Conservation (phyloP, 2,888 invertebrate species). For the Drosophila peninsularis region DNA sequence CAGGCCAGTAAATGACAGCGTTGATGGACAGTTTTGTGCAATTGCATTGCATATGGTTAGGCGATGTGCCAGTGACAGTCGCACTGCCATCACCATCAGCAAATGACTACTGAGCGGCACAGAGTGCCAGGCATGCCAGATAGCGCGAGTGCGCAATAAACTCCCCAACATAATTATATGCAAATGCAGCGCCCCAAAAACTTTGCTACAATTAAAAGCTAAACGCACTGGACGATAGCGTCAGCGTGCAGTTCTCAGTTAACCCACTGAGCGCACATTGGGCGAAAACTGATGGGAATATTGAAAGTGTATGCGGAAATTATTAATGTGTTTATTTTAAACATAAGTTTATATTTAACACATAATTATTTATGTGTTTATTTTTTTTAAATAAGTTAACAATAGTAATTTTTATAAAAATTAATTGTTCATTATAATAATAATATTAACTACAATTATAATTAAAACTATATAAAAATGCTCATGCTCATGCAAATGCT, state of each 20-base stretch:
- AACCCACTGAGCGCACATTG: conserved; percentile 46
- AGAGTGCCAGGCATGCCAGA: conserved; percentile 11
- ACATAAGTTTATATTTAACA: no score
- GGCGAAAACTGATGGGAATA: neutral
- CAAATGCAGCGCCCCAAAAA: conserved; percentile 66
- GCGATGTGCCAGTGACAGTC: conserved; percentile 67
- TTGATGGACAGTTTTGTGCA: conserved; percentile 78
- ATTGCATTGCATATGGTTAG: conserved; percentile 77
- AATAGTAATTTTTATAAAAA: no score
- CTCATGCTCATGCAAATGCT: neutral
- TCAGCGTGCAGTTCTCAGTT: conserved; percentile 55
- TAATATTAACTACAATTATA: no score
- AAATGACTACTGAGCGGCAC: conserved; percentile 17
- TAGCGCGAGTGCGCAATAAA: conserved; percentile 43
- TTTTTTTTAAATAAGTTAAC: no score
- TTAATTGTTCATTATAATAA: no score
- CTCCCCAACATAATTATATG: conserved; percentile 69
- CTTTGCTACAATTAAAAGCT: conserved; percentile 71
- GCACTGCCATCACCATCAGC: conserved; percentile 42
- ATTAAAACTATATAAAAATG: no score
- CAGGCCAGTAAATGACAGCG: conserved; percentile 74
- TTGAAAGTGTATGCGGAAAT: no score
- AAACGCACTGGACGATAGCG: conserved; percentile 70
- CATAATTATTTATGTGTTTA: no score
- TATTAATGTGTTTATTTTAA: no score